Base-by-base conservation (phyloP, 2,888 invertebrate genomes). In the Ormyrus rosae region DNA sequence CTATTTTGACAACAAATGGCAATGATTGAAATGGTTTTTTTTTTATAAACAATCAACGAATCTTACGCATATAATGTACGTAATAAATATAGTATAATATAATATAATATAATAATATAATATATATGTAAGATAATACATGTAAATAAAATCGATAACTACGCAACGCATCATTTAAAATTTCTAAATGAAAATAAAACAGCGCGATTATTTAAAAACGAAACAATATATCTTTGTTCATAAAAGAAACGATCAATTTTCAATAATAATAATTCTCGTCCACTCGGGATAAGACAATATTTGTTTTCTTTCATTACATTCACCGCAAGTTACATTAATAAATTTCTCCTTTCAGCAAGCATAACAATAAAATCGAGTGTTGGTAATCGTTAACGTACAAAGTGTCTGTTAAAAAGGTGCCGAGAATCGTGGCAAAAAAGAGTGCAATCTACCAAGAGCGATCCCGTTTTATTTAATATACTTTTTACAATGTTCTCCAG, bases 351-450 rank as follows among this genome's bases (percentile, higher is more conserved):
- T 60, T 60, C 67, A 77, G 58, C 63, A 77, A 80, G 76, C 75
- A 55, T 80, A 80, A 82, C 73, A 70, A 69, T 72, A 73, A 80
- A 70, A 70, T 73, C 65, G 69, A 70, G 61, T 53, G 3, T 11
- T 55, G 19, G 34, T 75, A 63, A 63, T 78, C 48, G 13, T 68
- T 61, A 58, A 81, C 67, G 53, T 60, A 68, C 65, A 80, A 60
- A 53, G 13, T 72, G 13, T 73, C 34, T 51, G 13, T 69, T 19
- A 60, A 72, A 73, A 63, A 8, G 55, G 53, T 34, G 60, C 56
- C 58, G 50, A 81, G 70, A 69, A 74, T 78, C 74, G 64, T 72
- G 68, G 76, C 61, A 63, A 71, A 34, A 34, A 63, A 61, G 56
- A 67, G 19, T 53, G n/a, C 13, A 58, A 55, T 45, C 58, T 46